Conservation (phyloP, 2,113 vertebrate species). For the Hydrolagus affinis region DNA sequence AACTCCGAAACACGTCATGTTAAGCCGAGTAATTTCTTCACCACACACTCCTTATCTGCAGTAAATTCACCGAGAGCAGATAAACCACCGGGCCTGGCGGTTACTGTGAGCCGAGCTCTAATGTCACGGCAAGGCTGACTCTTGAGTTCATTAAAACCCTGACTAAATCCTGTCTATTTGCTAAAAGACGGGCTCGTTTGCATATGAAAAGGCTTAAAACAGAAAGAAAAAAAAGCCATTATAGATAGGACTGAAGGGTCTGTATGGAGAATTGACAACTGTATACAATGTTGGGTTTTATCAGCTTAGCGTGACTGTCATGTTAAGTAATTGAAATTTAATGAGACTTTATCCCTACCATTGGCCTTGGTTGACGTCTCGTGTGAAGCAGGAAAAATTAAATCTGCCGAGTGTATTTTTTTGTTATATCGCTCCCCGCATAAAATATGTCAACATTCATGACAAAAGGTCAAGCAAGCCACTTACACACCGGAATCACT, state of each 20-base stretch:
- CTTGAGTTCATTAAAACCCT: slow-evolving; percentile 71
- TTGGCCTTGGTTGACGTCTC: too few relatives aligned
- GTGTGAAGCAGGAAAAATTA: not conserved
- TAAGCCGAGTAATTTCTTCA: too few relatives aligned
- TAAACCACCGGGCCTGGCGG: not conserved
- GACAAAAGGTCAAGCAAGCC: not conserved
- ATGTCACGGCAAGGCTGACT: slow-evolving; percentile 35
- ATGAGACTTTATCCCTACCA: slow-evolving; percentile 42
- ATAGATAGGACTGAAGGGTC: slow-evolving; percentile 81
- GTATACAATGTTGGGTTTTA: slow-evolving; percentile 49
- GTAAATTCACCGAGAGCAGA: too few relatives aligned
- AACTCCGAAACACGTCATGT: too few relatives aligned
- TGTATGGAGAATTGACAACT: slow-evolving; percentile 52
- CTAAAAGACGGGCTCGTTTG: slow-evolving; percentile 69
- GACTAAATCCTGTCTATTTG: slow-evolving; percentile 59
- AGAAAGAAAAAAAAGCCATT: slow-evolving; percentile 82
- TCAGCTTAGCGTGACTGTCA: slow-evolving; percentile 58
- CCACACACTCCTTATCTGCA: too few relatives aligned
- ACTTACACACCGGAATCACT: not conserved
- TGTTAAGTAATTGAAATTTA: slow-evolving; percentile 59
- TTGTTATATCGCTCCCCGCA: not conserved
- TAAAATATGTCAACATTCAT: slow-evolving; percentile 2
- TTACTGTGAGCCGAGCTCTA: not conserved
- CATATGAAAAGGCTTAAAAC: slow-evolving; percentile 66
- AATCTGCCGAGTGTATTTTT: not conserved